Evolutionary conservation across 2,797 vertebrate species (phyloP), one percentile per base, ranked within the genome.

Genomic region (Gymnopithys bicolor): DNA sequence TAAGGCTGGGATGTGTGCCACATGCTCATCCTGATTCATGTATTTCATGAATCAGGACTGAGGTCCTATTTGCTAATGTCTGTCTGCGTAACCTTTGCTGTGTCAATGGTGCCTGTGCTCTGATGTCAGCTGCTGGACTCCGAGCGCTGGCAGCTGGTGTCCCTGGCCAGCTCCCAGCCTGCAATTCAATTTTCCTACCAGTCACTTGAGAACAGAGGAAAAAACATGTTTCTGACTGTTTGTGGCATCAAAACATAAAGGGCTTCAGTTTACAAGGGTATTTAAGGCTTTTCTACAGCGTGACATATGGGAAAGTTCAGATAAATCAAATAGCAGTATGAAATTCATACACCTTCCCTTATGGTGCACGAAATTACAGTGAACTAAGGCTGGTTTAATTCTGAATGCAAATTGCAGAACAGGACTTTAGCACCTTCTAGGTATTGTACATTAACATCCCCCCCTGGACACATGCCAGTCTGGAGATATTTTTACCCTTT

Each of bases 111-210:
- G 91, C 64, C 19, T 23, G 37, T 32, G 87, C 91, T 90, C 77
- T 88, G 84, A 86, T 87, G 84, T 89, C 91, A 91, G 89, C 91
- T 85, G 81, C 58, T 74, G 76, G 86, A 94, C 87, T 39, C 73
- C 0, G 4, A 75, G 87, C 2, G 0, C 86, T 87, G 96, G 84
- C 92, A 97, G 91, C 77, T 88, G 90, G 45, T 81, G 56, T 88
- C 59, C 56, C 92, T 95, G 93, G 95, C 94, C 25, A 30, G 78
- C 82, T 91, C 75, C 93, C 91, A 94, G 84, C 80, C 80, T 91
- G 23, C 56, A n/a, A 91, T 84, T 94, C 83, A 58, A 75, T 94
- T 84, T 95, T 81, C 81, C 92, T 63, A 83, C 74, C 71, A 68
- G 58, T 80, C 74, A 49, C 76, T 89, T 32, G 28, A 73, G 69